Base-by-base conservation (phyloP, 1,140 invertebrate species). In the Idris sp. region DNA sequence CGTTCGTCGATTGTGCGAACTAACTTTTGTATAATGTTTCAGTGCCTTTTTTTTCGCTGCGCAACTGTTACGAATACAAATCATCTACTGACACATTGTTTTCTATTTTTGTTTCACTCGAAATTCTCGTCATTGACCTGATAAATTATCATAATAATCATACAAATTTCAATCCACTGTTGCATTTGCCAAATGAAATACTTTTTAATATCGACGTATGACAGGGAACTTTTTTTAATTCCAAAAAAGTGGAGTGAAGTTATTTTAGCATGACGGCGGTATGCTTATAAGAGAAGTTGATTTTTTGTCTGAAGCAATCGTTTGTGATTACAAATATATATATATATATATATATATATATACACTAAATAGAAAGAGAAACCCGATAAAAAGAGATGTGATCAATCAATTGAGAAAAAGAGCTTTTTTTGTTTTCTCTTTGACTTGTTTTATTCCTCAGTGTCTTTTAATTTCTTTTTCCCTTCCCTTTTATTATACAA, bases 271-370 rank as follows among this genome's bases (percentile, higher is more conserved):
- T n/a, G n/a, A n/a, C n/a, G n/a, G n/a, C n/a, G n/a, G n/a, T n/a
- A n/a, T n/a, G n/a, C n/a, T n/a, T n/a, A n/a, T n/a, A n/a, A n/a
- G n/a, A n/a, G 51, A 40, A 22, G 31, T 71, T 62, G 58, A 72
- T 54, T 36, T 31, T 15, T n/a, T n/a, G n/a, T 56, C 49, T 48
- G 31, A 16, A 48, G 67, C 40, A 71, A 72, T 72, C 49, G 16
- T 54, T 64, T 58, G 62, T 72, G 51, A 72, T 72, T 72, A 72
- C 58, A 43, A 64, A 72, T 72, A n/a, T n/a, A n/a, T n/a, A n/a
- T n/a, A n/a, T n/a, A n/a, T n/a, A n/a, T n/a, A n/a, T n/a, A n/a
- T n/a, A n/a, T n/a, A n/a, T n/a, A n/a, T n/a, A n/a, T n/a, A n/a
- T n/a, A n/a, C n/a, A n/a, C n/a, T n/a, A n/a, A n/a, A n/a, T n/a